A percentile compares a stretch with the other conserved stretches of the same genome.
These are phyloP conservation scores for Leucozona laternaria DNA, from an alignment of 2,888 invertebrate species.

Conservation along the genomic window DNA sequence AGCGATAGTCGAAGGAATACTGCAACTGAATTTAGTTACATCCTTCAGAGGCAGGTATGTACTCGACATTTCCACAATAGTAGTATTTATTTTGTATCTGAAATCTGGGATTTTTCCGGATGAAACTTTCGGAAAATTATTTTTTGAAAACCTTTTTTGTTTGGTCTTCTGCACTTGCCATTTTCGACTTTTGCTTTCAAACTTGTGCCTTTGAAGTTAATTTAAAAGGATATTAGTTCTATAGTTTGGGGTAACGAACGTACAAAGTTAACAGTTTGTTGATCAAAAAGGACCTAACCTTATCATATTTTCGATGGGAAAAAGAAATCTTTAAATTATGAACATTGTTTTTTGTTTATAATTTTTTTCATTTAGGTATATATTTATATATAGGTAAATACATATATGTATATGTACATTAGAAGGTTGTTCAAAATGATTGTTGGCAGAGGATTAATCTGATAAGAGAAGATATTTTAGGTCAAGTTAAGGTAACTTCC, in stretches of 20 bases:
- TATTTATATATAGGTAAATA: background rate
- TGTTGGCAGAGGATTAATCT: background rate
- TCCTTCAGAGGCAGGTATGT: slow-evolving; percentile 83
- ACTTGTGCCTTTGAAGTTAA: slow-evolving; percentile 1
- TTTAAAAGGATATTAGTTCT: background rate
- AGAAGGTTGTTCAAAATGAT: background rate
- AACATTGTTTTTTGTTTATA: background rate
- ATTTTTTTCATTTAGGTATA: too few species aligned
- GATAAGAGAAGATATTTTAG: background rate
- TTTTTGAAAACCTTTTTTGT: background rate
- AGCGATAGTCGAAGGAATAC: slow-evolving; percentile 82
- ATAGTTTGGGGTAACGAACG: slow-evolving; percentile 20
- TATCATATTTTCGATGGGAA: background rate
- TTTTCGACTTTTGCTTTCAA: slow-evolving; percentile 21
- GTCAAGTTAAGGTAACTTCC: background rate
- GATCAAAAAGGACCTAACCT: background rate
- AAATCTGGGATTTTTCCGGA: background rate
- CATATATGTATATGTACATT: background rate
- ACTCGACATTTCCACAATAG: background rate
- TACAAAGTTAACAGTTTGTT: background rate
- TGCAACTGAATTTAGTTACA: slow-evolving; percentile 83
- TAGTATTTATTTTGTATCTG: background rate
- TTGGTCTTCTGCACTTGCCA: slow-evolving; percentile 8
- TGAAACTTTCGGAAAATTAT: slow-evolving; percentile 4
- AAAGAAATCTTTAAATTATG: background rate